Conservation (phyloP, 2,113 vertebrate genomes). For the Etheostoma spectabile region DNA sequence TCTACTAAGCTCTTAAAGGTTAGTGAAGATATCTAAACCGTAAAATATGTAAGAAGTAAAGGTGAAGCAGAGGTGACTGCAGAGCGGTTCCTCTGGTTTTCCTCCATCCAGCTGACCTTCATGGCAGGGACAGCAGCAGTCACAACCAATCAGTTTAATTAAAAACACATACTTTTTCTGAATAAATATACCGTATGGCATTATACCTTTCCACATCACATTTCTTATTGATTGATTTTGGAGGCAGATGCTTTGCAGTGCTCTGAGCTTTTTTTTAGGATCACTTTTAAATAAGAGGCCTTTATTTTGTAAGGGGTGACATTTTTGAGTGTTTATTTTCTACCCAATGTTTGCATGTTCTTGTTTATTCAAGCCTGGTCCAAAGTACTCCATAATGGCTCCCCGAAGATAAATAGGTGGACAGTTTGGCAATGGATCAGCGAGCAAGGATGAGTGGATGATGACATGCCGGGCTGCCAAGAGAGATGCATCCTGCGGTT, state of each 20-base stretch:
- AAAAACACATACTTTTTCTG: constrained; percentile 16
- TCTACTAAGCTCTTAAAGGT: constrained; percentile 46
- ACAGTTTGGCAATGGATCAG: constrained; percentile 14
- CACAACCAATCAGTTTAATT: constrained; percentile 43
- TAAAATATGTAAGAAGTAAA: constrained; percentile 56
- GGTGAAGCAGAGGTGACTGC: constrained; percentile 58
- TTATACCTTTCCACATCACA: constrained; percentile 25
- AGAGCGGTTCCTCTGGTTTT: constrained; percentile 60
- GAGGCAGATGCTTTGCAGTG: constrained; percentile 41
- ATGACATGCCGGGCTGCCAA: neutral
- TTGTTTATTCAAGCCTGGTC: constrained; percentile 56
- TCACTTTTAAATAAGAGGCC: constrained; percentile 23
- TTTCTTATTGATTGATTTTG: constrained; percentile 40
- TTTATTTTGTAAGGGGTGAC: constrained; percentile 2
- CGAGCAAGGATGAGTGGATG: constrained; percentile 18
- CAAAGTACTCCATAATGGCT: constrained; percentile 21
- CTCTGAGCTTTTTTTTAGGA: constrained; percentile 39
- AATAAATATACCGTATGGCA: constrained; percentile 5
- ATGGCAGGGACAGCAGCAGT: constrained; percentile 38
- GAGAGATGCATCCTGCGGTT: constrained; percentile 27
- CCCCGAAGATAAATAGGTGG: constrained; percentile 44
- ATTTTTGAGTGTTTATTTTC: constrained; percentile 47
- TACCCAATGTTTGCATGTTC: constrained; percentile 36
- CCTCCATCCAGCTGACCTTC: constrained; percentile 50
- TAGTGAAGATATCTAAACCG: constrained; percentile 42